These are phyloP conservation scores for Polyodon spathula DNA, from an alignment of 2,113 vertebrate genomes.

Conservation along the genomic window DNA sequence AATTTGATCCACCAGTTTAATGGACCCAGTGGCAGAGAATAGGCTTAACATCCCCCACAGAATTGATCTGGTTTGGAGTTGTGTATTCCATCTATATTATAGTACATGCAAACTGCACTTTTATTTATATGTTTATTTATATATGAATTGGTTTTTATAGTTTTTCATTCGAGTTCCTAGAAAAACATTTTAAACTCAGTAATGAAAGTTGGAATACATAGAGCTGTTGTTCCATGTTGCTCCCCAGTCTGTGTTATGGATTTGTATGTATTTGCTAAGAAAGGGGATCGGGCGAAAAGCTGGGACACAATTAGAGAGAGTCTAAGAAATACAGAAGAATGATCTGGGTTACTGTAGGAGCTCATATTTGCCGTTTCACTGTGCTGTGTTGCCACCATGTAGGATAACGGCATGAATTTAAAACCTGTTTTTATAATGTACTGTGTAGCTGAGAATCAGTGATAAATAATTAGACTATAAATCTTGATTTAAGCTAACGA, in stretches of 20 bases:
- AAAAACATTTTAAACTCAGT: too few relatives aligned
- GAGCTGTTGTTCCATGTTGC: not conserved
- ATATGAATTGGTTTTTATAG: too few relatives aligned
- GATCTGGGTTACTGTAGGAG: not conserved
- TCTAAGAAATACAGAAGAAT: not conserved
- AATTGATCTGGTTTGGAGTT: too few relatives aligned
- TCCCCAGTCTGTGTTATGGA: not conserved
- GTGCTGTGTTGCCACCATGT: not conserved
- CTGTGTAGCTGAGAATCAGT: slow-evolving; percentile 13
- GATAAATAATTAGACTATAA: slow-evolving; percentile 21
- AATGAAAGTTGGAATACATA: not conserved
- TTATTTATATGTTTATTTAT: too few relatives aligned
- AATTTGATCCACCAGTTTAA: too few relatives aligned
- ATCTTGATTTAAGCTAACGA: slow-evolving; percentile 19
- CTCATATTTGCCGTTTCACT: not conserved
- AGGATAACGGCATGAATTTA: not conserved
- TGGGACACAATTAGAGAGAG: not conserved
- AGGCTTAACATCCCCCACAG: too few relatives aligned
- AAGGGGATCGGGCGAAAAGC: not conserved
- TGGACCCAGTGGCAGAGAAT: too few relatives aligned
- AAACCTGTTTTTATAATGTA: slow-evolving; percentile 4
- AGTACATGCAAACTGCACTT: too few relatives aligned
- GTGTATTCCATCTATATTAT: too few relatives aligned
- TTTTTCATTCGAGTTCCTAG: too few relatives aligned
- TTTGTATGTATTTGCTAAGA: not conserved